Evolutionary conservation across 2,888 invertebrate genomes (phyloP), one percentile per base, ranked within the genome.

Genomic region (Cybosia mesomella): DNA sequence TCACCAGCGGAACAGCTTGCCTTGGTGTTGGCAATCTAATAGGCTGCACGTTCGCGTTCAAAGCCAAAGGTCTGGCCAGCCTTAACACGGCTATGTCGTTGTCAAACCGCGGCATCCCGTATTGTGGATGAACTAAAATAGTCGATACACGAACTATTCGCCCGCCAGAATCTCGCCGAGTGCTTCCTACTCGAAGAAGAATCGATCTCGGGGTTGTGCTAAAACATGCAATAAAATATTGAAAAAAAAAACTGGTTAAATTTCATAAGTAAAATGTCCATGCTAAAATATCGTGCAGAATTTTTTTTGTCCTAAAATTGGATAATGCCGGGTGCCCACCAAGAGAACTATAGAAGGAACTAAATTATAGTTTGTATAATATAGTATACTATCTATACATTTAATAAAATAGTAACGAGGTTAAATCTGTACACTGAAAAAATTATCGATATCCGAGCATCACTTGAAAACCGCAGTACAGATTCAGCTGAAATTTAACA

Each of bases 131-230:
- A 0, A 90, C 90, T 0, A 92, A 88, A 1, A 94, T 89, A 72
- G 88, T 89, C 54, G 91, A 77, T 0, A 94, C 94, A 0, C 85
- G 79, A 0, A 90, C 91, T n/a, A 94, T 89, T 7, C 90, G 85
- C 0, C 95, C 95, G 13, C 95, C 95, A 0, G 93, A 88, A 79
- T 94, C 93, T 0, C 95, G 91, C 0, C 93, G 88, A 0, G 94
- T 92, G 77, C 94, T 94, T 70, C 95, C 95, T 5, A 94, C 94
- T 0, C 95, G 91, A 7, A 95, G 85, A 0, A 93, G 89, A 49
- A 95, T 87, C 0, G 79, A 83, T 0, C 72, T 68, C 1, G 92
- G 89, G 0, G 83, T 74, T 5, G 83, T 84, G 78, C 93, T 93
- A 84, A 43, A 70, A 70, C 2, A 43, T 15, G 55, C 5, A 55